A percentile compares a stretch with the other conserved stretches of the same genome.
phyloP scores from a whole-genome alignment of 2,797 vertebrate species.

The Lindbergichthys nudifrons region DNA sequence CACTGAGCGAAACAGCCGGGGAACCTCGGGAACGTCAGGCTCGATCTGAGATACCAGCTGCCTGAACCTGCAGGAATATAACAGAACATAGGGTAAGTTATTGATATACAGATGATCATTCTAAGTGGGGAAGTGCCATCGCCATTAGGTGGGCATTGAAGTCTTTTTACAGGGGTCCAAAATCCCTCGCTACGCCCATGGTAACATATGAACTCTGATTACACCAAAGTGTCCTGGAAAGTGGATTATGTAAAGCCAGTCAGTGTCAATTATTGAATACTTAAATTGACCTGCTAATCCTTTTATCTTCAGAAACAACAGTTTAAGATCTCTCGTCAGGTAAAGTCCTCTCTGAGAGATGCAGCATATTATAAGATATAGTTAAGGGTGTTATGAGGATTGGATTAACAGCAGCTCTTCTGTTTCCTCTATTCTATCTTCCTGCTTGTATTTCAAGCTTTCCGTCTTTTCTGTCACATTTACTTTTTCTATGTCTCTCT shows the following conservation, averaged over 20 bases:
- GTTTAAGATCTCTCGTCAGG: neutral
- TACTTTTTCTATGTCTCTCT: neutral
- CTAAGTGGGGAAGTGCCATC: neutral
- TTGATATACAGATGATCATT: too few relatives aligned
- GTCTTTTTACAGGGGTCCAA: neutral
- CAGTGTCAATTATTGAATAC: too few relatives aligned
- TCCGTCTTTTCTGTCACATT: neutral
- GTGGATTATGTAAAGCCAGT: slow-evolving; percentile 3
- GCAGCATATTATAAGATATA: slow-evolving; percentile 7
- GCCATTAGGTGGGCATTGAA: neutral
- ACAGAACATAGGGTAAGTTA: too few relatives aligned
- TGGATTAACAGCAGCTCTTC: slow-evolving; percentile 28
- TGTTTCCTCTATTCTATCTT: neutral
- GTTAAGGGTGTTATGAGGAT: slow-evolving; percentile 38
- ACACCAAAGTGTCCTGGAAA: neutral
- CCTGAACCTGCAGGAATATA: slow-evolving; percentile 77
- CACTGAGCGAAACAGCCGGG: slow-evolving; percentile 82
- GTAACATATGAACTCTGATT: neutral
- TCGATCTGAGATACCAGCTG: slow-evolving; percentile 85
- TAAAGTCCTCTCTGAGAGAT: neutral
- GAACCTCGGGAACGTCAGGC: slow-evolving; percentile 84
- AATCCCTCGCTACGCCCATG: neutral
- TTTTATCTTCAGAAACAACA: neutral
- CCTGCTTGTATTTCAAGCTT: too few relatives aligned
- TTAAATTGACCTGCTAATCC: neutral